A percentile compares a stretch with the other conserved stretches of the same genome.
Evolutionary conservation across 2,113 vertebrate species (phyloP).

Genomic region (Microtus pennsylvanicus): DNA sequence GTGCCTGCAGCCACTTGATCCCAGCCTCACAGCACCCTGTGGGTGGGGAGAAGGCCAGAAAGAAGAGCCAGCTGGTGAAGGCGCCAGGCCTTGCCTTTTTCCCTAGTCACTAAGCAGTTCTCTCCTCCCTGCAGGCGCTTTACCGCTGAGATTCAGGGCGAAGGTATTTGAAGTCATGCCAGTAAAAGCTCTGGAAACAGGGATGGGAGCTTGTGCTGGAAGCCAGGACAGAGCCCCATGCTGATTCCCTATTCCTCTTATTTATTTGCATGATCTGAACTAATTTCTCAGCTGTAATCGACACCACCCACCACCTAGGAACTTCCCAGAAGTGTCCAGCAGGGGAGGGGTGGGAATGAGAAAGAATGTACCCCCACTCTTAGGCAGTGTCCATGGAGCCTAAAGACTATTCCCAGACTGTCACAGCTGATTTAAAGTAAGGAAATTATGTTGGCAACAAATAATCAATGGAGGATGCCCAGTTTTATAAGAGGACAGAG

Average conservation of each 20-base stretch:
- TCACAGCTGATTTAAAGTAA: not conserved
- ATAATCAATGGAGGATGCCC: not conserved
- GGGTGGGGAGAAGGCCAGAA: not conserved
- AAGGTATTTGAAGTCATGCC: constrained; percentile 70
- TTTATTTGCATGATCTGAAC: constrained; percentile 84
- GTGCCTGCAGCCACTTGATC: not conserved
- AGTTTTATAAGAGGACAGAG: not conserved
- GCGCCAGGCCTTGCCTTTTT: not conserved
- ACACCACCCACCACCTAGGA: constrained; percentile 78
- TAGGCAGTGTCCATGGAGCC: not conserved
- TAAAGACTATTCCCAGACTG: not conserved
- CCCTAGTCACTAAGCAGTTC: not conserved
- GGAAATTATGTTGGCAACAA: not conserved
- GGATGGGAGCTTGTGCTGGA: constrained; percentile 76
- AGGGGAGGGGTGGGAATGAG: not conserved
- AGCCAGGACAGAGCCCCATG: constrained; percentile 70
- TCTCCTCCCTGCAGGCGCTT: constrained; percentile 16
- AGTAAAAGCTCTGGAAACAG: constrained; percentile 78
- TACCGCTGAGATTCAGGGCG: constrained; percentile 71
- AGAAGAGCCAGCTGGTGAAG: not conserved
- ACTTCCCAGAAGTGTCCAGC: constrained; percentile 77
- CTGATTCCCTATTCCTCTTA: constrained; percentile 75
- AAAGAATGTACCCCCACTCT: constrained; percentile 31
- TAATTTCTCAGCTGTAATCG: constrained; percentile 83
- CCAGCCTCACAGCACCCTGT: not conserved